These are phyloP conservation scores for Tetrax tetrax DNA, from an alignment of 2,113 vertebrate species.

Conservation along the genomic window DNA sequence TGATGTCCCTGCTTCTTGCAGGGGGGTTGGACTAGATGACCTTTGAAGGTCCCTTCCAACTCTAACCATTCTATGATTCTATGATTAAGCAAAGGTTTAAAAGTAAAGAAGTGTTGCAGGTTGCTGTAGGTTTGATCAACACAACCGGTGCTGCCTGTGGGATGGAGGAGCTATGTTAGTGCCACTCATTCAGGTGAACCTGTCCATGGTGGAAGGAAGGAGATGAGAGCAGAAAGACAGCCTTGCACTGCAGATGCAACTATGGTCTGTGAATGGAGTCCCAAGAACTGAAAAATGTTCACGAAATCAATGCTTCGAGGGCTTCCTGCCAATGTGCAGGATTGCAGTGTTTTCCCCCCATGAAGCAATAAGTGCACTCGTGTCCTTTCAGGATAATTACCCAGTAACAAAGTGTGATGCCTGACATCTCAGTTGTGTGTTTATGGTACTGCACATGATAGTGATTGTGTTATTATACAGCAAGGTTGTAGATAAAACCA, in stretches of 20 bases:
- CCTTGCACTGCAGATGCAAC: not conserved
- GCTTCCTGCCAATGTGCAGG: not conserved
- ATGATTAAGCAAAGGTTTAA: not conserved
- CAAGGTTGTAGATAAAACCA: not conserved
- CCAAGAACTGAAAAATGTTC: not conserved
- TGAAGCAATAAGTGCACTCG: not conserved
- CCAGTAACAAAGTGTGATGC: not conserved
- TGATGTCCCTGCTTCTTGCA: too few relatives aligned
- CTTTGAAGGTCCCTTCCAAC: too few relatives aligned
- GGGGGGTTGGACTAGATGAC: too few relatives aligned
- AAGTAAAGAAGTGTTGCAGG: accelerated
- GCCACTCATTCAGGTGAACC: not conserved
- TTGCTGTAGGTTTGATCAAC: not conserved
- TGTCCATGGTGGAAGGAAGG: not conserved
- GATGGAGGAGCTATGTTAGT: not conserved
- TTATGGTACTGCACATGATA: not conserved
- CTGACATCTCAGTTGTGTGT: not conserved
- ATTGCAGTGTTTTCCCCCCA: accelerated
- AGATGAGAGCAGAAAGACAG: not conserved
- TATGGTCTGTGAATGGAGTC: not conserved
- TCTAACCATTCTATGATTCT: too few relatives aligned
- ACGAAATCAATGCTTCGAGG: accelerated
- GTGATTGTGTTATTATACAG: not conserved
- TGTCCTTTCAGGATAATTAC: not conserved
- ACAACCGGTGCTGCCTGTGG: accelerated